phyloP scores from a whole-genome alignment of 2,888 invertebrate species.

The Eristalis arbustorum region DNA sequence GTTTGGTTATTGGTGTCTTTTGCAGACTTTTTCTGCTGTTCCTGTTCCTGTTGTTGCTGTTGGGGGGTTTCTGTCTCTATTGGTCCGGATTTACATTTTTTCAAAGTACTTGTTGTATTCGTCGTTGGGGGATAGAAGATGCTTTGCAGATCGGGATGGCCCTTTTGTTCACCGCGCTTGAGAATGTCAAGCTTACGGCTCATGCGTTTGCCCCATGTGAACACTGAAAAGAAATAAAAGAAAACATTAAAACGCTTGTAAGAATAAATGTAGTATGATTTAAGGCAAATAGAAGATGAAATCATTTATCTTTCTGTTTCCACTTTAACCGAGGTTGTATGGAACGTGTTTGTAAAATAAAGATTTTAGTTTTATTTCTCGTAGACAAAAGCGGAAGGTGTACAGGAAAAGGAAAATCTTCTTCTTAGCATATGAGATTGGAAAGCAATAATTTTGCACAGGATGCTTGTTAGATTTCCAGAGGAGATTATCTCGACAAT shows the following conservation, averaged over 20 bases:
- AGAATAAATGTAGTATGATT: background rate
- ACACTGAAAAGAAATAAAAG: constrained; percentile 81
- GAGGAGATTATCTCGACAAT: no score
- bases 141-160: constrained; percentile 79
- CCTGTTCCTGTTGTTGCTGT: constrained; percentile 74
- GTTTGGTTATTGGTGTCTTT: background rate
- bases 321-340: no score
- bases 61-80: constrained; percentile 81
- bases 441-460: no score
- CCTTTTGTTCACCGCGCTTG: constrained; percentile 85
- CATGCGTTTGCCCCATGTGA: constrained; percentile 90
- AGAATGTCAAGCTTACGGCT: constrained; percentile 88
- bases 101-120: constrained; percentile 78
- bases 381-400: no score
- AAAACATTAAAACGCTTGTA: background rate
- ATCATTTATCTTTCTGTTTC: no score
- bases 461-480: no score
- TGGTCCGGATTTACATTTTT: constrained; percentile 83
- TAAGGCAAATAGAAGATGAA: no score
- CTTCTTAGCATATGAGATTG: no score
- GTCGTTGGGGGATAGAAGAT: constrained; percentile 78
- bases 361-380: no score
- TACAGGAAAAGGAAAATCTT: no score
- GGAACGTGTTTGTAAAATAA: no score
- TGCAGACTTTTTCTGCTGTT: constrained; percentile 57